These are phyloP conservation scores for Neoniphon sammara DNA, from an alignment of 2,797 vertebrate genomes.

Conservation along the genomic window DNA sequence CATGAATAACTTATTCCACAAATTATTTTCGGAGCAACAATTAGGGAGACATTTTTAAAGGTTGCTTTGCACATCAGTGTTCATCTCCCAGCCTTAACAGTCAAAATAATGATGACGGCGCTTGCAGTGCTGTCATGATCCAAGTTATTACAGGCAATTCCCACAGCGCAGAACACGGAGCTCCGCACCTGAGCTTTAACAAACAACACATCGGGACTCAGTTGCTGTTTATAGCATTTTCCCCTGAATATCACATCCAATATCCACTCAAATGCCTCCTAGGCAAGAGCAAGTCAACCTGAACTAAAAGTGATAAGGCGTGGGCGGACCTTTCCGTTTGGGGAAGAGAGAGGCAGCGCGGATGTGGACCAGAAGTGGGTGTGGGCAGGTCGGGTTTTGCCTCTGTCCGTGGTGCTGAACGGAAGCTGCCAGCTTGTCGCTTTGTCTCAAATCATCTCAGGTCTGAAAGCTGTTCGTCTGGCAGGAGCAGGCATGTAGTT, in stretches of 20 bases:
- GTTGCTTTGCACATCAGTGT: slow-evolving; percentile 18
- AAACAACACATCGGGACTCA: slow-evolving; percentile 55
- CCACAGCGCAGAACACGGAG: slow-evolving; percentile 21
- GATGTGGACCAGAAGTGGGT: slow-evolving; percentile 66
- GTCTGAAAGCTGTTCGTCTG: slow-evolving; percentile 27
- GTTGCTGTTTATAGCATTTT: slow-evolving; percentile 54
- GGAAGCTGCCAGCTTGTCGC: slow-evolving; percentile 41
- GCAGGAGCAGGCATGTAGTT: slow-evolving; percentile 7
- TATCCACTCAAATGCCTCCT: slow-evolving; percentile 49
- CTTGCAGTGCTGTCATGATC: slow-evolving; percentile 32
- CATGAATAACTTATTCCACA: slow-evolving; percentile 71
- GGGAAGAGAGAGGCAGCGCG: slow-evolving; percentile 44
- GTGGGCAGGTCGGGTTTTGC: slow-evolving; percentile 57
- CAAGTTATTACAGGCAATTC: slow-evolving; percentile 46
- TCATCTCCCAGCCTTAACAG: slow-evolving; percentile 1
- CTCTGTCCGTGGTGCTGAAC: slow-evolving; percentile 77
- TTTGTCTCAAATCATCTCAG: not conserved
- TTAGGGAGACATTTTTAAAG: slow-evolving; percentile 37
- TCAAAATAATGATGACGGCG: slow-evolving; percentile 29
- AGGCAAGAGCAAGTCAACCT: slow-evolving; percentile 52
- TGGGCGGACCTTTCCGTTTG: slow-evolving; percentile 56
- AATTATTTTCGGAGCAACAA: slow-evolving; percentile 53
- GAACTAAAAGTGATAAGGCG: slow-evolving; percentile 57
- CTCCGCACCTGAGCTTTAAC: slow-evolving; percentile 59
- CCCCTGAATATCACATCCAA: slow-evolving; percentile 51